A percentile compares a stretch with the other conserved stretches of the same genome.
phyloP scores from a whole-genome alignment of 2,888 invertebrate species.

The Caenorhabditis becei region DNA sequence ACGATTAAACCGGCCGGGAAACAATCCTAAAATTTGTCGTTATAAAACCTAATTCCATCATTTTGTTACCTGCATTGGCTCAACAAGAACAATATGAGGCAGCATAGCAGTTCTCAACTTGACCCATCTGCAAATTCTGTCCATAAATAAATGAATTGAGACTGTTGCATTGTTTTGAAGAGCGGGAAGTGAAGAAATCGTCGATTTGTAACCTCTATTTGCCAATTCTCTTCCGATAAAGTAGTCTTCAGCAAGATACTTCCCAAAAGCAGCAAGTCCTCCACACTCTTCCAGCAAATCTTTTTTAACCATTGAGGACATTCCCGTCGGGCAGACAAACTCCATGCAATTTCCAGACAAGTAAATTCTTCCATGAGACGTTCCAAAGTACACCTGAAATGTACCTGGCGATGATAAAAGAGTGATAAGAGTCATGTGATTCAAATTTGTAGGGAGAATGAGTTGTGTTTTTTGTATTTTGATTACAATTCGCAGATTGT shows the following conservation, averaged over 20 bases:
- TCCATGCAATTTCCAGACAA: conserved; percentile 92
- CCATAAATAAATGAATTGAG: conserved; percentile 80
- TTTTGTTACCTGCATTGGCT: conserved; percentile 87
- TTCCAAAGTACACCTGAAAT: conserved; percentile 90
- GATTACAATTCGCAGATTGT: background rate
- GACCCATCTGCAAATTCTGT: conserved; percentile 88
- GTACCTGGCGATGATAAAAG: too few relatives aligned
- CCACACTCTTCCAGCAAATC: conserved; percentile 91
- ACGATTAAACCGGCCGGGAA: conserved; percentile 92
- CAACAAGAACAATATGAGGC: conserved; percentile 91
- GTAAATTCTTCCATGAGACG: conserved; percentile 95
- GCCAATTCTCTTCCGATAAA: conserved; percentile 94
- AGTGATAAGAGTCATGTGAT: background rate
- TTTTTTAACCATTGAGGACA: conserved; percentile 93
- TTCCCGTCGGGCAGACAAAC: conserved; percentile 96
- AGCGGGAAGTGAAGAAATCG: conserved; percentile 94
- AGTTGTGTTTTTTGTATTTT: background rate
- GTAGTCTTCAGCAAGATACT: conserved; percentile 97
- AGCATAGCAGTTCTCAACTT: conserved; percentile 96
- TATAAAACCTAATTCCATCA: background rate
- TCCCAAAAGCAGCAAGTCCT: conserved; percentile 92
- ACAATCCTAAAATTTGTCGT: conserved; percentile 86
- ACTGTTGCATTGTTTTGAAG: conserved; percentile 90
- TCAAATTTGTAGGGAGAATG: background rate
- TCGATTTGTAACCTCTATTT: conserved; percentile 89